Percentiles rank a stretch among this genome's conserved stretches.
Evolutionary conservation across 1,140 invertebrate species (phyloP).

Genomic region (Aphis craccivora): DNA sequence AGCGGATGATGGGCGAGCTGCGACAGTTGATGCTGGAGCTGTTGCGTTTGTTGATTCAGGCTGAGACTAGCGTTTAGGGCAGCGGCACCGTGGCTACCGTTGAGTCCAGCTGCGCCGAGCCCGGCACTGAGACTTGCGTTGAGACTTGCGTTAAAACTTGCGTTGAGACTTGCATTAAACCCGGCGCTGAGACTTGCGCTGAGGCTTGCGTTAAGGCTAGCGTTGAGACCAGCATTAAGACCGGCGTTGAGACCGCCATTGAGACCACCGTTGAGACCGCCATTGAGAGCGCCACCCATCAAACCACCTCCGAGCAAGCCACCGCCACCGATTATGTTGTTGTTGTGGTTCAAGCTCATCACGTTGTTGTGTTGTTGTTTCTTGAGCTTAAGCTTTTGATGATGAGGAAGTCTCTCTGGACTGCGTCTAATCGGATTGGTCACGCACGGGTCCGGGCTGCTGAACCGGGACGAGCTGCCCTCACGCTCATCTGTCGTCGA

Average conservation of each 20-base stretch:
- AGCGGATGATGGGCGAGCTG: not conserved
- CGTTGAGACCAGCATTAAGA: not conserved
- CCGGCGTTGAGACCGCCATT: not conserved
- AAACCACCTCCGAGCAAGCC: not conserved
- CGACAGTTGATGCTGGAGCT: not conserved
- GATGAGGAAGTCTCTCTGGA: not conserved
- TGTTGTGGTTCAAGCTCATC: not conserved
- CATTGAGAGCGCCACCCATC: not conserved
- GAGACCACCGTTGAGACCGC: not conserved
- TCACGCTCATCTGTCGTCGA: conserved; percentile 36
- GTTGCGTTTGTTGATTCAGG: conserved; percentile 30
- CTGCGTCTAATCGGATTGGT: not conserved
- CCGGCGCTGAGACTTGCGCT: not conserved
- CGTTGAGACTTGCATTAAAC: not conserved
- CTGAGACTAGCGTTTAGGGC: not conserved
- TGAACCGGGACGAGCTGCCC: conserved; percentile 7
- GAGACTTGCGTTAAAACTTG: not conserved
- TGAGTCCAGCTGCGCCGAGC: not conserved
- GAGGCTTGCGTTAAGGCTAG: not conserved
- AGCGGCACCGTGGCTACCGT: not conserved
- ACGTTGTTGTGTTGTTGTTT: not conserved
- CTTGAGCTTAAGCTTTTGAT: conserved; percentile 1
- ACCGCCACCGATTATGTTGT: not conserved
- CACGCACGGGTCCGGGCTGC: conserved; percentile 22
- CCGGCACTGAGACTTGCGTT: not conserved